Base-by-base conservation (phyloP, 2,113 vertebrate species). In the Circaetus gallicus region DNA sequence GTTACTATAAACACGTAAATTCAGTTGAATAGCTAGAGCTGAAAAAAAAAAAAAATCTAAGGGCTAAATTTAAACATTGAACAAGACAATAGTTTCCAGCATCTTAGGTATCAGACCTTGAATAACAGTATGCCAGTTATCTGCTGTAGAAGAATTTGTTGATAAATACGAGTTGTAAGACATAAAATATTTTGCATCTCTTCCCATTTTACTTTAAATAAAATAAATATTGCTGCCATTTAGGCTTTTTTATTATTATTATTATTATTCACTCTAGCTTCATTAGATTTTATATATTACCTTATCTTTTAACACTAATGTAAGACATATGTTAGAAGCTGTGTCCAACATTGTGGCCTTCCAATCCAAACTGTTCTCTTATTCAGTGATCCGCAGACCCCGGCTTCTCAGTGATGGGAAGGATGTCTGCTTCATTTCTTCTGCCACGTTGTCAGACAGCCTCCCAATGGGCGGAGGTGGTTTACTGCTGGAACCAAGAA, bases 371-470 rank as follows among this genome's bases (percentile, higher is more conserved):
- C 3, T 31, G 20, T 63, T 79, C 14, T 43, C 38, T 52, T 20
- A 45, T n/a, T 50, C 24, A 28, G 24, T 32, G 22, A 76, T 29
- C 15, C 5, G 2, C 19, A 65, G 18, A 38, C 19, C 36, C 31
- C 53, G 24, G 26, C 2, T n/a, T 47, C 58, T 61, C 1, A 1
- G 0, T 5, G 32, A 25, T 11, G 16, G 18, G 25, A 52, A 43
- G 28, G 43, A 36, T 18, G 4, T 28, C 49, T 50, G 15, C 38
- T 50, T 20, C 9, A 20, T 24, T 16, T 61, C 4, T 3, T 34
- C 34, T 61, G 18, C 10, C 2, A 2, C 5, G 0, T 16, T 79
- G 25, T 38, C 16, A 29, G 13, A 32, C 5, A 25, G 2, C 6
- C 4, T 40, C 13, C 18, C 11, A 16, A 17, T 9, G 17, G 14